Evolutionary conservation across 2,113 vertebrate species (phyloP).

Genomic region (Tursiops truncatus): DNA sequence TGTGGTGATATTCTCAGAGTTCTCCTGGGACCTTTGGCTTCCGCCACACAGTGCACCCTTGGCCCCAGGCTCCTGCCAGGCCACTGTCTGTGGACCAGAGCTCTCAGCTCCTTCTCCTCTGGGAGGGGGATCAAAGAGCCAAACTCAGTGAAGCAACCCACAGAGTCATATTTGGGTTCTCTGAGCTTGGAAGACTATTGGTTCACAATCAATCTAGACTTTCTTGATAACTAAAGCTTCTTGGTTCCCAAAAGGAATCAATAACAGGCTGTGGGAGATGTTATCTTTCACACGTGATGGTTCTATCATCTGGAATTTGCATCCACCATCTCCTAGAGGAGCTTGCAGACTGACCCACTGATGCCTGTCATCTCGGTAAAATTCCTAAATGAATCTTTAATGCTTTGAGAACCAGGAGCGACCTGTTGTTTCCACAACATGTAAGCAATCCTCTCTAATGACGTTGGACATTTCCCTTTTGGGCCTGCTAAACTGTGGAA

Average conservation of each 20-base stretch:
- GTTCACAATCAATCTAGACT: not conserved
- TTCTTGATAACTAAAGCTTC: not conserved
- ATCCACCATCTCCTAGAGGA: not conserved
- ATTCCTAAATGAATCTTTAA: conserved; percentile 23
- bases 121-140: not conserved
- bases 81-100: not conserved
- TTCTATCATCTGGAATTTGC: not conserved
- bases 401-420: not conserved
- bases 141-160: not conserved
- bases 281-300: not conserved
- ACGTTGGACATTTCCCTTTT: conserved; percentile 48
- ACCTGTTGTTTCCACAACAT: conserved; percentile 3
- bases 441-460: not conserved
- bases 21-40: not conserved
- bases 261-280: not conserved
- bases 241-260: not conserved
- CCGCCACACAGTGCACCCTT: not conserved
- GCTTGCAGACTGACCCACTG: not conserved
- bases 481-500: conserved; percentile 53
- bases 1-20: not conserved
- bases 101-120: not conserved
- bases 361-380: not conserved
- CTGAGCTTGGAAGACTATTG: not conserved
- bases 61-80: not conserved
- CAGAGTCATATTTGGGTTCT: not conserved